These are phyloP conservation scores for Urosaurus nigricauda DNA, from an alignment of 2,797 vertebrate genomes.

Conservation along the genomic window DNA sequence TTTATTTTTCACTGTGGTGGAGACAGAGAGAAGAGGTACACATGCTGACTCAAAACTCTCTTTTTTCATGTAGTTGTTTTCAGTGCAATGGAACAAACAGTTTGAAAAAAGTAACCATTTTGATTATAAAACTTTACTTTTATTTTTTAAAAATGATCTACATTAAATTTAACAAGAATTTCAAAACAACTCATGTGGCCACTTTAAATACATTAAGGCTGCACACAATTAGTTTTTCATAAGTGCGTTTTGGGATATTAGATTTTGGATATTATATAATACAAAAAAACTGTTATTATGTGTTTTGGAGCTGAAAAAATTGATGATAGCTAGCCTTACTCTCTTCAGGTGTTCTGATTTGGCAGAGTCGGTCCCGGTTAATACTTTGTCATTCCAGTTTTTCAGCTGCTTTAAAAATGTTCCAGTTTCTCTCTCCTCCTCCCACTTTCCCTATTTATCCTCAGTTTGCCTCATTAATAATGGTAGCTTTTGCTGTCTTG, in stretches of 20 bases:
- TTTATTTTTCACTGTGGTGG: no score
- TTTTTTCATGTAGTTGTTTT: constrained; percentile 38
- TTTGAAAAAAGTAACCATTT: constrained; percentile 48
- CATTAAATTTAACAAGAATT: not conserved
- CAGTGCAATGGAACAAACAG: constrained; percentile 68
- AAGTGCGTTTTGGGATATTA: not conserved
- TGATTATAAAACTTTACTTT: constrained; percentile 39
- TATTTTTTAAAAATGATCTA: not conserved
- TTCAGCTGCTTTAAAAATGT: no score
- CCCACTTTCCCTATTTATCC: no score
- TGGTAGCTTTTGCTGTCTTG: no score
- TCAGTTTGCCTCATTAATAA: no score
- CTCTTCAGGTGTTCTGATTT: no score
- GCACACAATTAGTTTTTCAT: not conserved
- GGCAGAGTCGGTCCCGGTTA: not conserved
- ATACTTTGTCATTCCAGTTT: not conserved
- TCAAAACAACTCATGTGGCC: not conserved
- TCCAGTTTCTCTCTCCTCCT: no score
- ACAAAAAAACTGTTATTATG: not conserved
- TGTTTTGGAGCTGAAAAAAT: not conserved
- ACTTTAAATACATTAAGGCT: not conserved
- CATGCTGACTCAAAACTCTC: not conserved
- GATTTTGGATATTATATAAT: not conserved
- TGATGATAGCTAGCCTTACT: no score
- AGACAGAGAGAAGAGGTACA: not conserved